Conservation (phyloP, 1,140 invertebrate species). For the Saxidomus purpurata region DNA sequence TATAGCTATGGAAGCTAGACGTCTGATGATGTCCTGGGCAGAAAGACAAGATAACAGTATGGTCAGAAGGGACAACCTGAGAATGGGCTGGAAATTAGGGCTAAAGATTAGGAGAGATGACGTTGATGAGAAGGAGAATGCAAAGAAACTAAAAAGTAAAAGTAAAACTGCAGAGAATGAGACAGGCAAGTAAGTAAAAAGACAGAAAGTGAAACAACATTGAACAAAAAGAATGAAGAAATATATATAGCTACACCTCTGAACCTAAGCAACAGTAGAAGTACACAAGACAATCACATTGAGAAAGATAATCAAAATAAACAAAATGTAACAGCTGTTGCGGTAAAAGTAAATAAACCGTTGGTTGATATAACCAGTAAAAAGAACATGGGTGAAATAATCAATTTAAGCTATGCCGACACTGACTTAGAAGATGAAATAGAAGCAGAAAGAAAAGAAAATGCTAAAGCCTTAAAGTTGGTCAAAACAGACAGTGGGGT, state of each 20-base stretch:
- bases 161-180: neutral
- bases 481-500: too few relatives aligned
- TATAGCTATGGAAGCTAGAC: neutral
- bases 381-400: neutral
- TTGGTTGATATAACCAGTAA: neutral
- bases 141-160: neutral
- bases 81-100: neutral
- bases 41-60: neutral
- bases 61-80: neutral
- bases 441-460: too few relatives aligned
- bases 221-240: too few relatives aligned
- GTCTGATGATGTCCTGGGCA: neutral
- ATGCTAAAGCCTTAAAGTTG: too few relatives aligned
- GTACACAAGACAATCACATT: too few relatives aligned
- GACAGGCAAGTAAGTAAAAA: neutral
- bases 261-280: too few relatives aligned
- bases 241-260: too few relatives aligned
- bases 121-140: neutral
- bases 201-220: neutral
- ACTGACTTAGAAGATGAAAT: too few relatives aligned
- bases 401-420: neutral
- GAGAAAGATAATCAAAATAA: too few relatives aligned
- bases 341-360: neutral
- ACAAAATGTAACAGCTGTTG: too few relatives aligned
- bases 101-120: neutral